Base-by-base conservation (phyloP, 2,113 vertebrate species). In the Chascanopsetta lugubris region DNA sequence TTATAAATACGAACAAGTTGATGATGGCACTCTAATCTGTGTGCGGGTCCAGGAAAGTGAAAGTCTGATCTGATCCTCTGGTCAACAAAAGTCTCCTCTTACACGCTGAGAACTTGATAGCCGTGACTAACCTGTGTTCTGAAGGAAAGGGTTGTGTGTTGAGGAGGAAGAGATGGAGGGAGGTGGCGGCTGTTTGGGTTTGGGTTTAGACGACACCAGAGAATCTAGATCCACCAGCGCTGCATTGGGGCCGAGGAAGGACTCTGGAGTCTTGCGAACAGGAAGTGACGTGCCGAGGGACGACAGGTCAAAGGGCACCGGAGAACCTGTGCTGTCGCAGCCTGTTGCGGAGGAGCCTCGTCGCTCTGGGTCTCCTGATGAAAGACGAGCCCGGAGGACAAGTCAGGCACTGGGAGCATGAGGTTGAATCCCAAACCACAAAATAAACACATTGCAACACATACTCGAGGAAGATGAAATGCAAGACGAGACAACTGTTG, bases 221-320 rank as follows among this genome's bases (percentile, higher is more conserved):
- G 95, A 95, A 84, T 97, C 96, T 36, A 97, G 89, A 73, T 97
- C 95, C 6, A 97, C 95, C 0, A 97, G 93, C 0, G 95, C 90
- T 1, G 96, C 95, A 0, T 96, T 96, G 66, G 96, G 96, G 13
- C 96, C 95, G 49, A 97, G 90, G 85, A 97, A 97, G 0, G 96
- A 96, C 86, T 97, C 95, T 0, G 96, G 96, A 0, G 95, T 97
- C 85, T 95, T 96, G 38, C 95, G 92, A 4, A 93, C 91, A 8
- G 94, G 93, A 3, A 94, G 91, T 0, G 93, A 93, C 5, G 93
- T 87, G n/a, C 92, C 87, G 30, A 97, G 88, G 11, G 95, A 93
- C 0, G 92, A 93, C 38, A 94, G 88, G 29, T 96, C 90, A 34
- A 93, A 94, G 25, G 93, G 90, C 49, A 93, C 89, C 1, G 93